Evolutionary conservation across 1,140 invertebrate genomes (phyloP).

Genomic region (Micrasema minimum): DNA sequence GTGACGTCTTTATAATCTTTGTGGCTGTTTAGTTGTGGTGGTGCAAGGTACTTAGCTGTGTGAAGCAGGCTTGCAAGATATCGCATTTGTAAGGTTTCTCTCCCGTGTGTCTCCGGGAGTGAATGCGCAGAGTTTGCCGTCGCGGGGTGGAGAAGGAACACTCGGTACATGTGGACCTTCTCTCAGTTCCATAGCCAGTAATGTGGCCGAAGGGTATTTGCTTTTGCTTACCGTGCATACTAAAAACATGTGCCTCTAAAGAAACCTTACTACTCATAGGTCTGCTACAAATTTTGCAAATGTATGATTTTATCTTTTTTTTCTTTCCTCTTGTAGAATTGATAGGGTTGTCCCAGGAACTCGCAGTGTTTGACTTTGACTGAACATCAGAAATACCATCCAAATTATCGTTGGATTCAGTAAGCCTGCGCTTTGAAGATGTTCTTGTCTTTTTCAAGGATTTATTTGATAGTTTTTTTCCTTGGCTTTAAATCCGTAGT

Average conservation of each 20-base stretch:
- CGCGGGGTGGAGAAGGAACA: slow-evolving; percentile 62
- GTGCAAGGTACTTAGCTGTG: slow-evolving; percentile 63
- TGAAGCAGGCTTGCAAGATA: slow-evolving; percentile 71
- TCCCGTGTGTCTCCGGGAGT: slow-evolving; percentile 67
- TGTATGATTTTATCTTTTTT: slow-evolving; percentile 6
- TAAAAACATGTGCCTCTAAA: slow-evolving; percentile 33
- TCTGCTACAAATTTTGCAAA: slow-evolving; percentile 38
- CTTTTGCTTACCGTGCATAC: slow-evolving; percentile 52
- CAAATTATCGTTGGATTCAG: too few relatives aligned
- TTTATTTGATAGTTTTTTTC: too few relatives aligned
- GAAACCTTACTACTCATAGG: slow-evolving; percentile 31
- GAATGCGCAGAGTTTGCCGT: slow-evolving; percentile 62
- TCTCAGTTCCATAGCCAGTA: slow-evolving; percentile 57
- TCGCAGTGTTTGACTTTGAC: too few relatives aligned
- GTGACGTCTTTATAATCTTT: slow-evolving; percentile 64
- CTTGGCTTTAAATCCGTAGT: too few relatives aligned
- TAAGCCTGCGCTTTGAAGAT: too few relatives aligned
- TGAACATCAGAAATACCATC: too few relatives aligned
- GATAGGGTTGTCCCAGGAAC: too few relatives aligned
- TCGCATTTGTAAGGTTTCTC: slow-evolving; percentile 61
- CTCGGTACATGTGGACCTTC: slow-evolving; percentile 59
- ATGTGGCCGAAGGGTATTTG: slow-evolving; percentile 36
- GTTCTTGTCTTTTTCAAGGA: too few relatives aligned
- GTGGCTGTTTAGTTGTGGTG: slow-evolving; percentile 66
- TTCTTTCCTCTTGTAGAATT: not conserved